A percentile compares a stretch with the other conserved stretches of the same genome.
Conservation (phyloP, 1,140 invertebrate species). For the Oppia nitens region DNA sequence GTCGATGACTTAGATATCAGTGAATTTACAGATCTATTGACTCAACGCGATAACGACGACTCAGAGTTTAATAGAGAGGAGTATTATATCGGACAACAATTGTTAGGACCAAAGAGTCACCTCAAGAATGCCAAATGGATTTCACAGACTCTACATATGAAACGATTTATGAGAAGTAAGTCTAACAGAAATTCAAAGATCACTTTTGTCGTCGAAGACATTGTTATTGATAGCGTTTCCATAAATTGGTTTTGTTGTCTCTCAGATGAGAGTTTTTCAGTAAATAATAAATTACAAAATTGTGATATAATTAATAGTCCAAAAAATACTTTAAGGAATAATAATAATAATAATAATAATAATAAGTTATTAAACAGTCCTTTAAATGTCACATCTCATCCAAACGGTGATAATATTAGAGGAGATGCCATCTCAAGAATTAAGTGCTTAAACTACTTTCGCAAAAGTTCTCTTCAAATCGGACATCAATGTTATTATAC, state of each 20-base stretch:
- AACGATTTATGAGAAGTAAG: slow-evolving; percentile 30
- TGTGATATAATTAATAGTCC: neutral
- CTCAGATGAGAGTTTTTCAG: neutral
- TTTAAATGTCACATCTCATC: neutral
- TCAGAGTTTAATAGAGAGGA: slow-evolving; percentile 43
- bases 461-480: slow-evolving; percentile 52
- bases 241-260: slow-evolving; percentile 60
- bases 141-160: slow-evolving; percentile 52
- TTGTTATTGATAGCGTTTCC: slow-evolving; percentile 42
- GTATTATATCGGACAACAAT: slow-evolving; percentile 56
- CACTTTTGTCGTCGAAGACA: slow-evolving; percentile 39
- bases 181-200: slow-evolving; percentile 38
- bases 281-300: neutral
- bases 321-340: neutral
- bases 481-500: slow-evolving; percentile 58
- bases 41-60: slow-evolving; percentile 36
- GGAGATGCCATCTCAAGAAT: slow-evolving; percentile 13
- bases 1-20: slow-evolving; percentile 45
- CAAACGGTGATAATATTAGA: neutral
- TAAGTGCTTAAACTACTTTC: neutral
- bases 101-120: slow-evolving; percentile 47
- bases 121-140: slow-evolving; percentile 60
- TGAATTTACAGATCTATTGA: slow-evolving; percentile 42
- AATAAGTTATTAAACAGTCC: slow-evolving; percentile 9
- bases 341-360: neutral